phyloP scores from a whole-genome alignment of 1,140 invertebrate species.

The Ylistrum balloti region DNA sequence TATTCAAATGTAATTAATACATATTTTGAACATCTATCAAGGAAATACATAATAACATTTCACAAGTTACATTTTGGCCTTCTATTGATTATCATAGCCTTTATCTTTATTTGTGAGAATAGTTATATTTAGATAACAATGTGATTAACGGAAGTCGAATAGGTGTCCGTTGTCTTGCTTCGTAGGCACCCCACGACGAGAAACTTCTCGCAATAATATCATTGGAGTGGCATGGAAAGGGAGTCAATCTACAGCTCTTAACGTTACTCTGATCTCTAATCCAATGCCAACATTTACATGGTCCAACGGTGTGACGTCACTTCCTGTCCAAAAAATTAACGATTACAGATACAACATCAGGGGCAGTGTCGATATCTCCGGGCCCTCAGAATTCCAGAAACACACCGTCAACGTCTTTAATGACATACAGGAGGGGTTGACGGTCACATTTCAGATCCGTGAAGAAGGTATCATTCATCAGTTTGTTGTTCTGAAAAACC shows the following conservation, averaged over 20 bases:
- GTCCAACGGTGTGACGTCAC: neutral
- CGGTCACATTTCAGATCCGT: neutral
- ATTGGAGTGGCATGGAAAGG: neutral
- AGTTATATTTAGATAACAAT: no score
- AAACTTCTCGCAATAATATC: neutral
- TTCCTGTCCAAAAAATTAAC: neutral
- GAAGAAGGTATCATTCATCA: neutral
- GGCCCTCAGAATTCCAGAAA: neutral
- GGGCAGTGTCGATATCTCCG: neutral
- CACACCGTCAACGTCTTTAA: neutral
- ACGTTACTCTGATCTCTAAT: neutral
- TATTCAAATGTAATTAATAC: no score
- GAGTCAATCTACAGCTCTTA: neutral
- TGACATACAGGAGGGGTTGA: neutral
- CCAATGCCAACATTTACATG: neutral
- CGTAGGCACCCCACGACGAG: neutral
- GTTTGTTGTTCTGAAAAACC: no score
- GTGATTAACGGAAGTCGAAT: neutral
- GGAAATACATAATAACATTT: neutral
- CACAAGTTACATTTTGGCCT: no score
- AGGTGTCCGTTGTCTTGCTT: neutral
- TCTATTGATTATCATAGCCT: no score
- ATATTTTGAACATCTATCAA: neutral
- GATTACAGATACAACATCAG: neutral
- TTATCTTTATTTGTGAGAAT: no score